Conservation (phyloP, 2,888 invertebrate species). For the Xanthia icteritia region DNA sequence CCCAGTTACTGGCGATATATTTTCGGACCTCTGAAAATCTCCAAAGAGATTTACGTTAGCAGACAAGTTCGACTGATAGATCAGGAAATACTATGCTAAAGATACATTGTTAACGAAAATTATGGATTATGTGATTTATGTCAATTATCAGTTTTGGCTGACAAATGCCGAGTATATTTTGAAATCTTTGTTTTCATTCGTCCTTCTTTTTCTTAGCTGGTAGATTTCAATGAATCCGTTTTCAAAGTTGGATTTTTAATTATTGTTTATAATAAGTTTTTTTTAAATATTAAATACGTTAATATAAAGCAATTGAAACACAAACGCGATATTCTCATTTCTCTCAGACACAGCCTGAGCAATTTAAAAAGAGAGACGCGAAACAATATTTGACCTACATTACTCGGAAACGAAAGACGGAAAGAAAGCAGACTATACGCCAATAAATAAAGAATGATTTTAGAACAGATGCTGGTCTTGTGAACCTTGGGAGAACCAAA, state of each 20-base stretch:
- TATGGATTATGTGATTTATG: background rate
- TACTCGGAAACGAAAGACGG: slow-evolving; percentile 60
- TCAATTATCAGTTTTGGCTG: too few species aligned
- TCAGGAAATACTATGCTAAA: slow-evolving; percentile 4
- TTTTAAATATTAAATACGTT: slow-evolving; percentile 11
- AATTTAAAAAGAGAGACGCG: slow-evolving; percentile 65
- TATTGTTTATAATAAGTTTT: background rate
- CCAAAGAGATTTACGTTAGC: slow-evolving; percentile 17
- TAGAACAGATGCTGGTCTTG: background rate
- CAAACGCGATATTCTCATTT: slow-evolving; percentile 57
- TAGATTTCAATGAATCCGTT: background rate
- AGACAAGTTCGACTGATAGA: slow-evolving; percentile 14
- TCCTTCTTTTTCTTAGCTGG: too few species aligned
- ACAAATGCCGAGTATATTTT: background rate
- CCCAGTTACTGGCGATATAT: slow-evolving; percentile 3
- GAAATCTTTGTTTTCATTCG: too few species aligned
- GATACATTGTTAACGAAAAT: background rate
- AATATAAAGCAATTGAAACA: slow-evolving; percentile 48
- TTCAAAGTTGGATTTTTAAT: background rate
- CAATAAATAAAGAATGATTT: slow-evolving; percentile 39
- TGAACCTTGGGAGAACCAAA: background rate
- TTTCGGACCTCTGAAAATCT: background rate
- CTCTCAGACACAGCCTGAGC: slow-evolving; percentile 56
- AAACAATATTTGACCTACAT: slow-evolving; percentile 67
- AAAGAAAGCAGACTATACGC: slow-evolving; percentile 56